Percentiles rank a stretch among this genome's conserved stretches.
phyloP scores from a whole-genome alignment of 2,113 vertebrate genomes.

The Grus americana region DNA sequence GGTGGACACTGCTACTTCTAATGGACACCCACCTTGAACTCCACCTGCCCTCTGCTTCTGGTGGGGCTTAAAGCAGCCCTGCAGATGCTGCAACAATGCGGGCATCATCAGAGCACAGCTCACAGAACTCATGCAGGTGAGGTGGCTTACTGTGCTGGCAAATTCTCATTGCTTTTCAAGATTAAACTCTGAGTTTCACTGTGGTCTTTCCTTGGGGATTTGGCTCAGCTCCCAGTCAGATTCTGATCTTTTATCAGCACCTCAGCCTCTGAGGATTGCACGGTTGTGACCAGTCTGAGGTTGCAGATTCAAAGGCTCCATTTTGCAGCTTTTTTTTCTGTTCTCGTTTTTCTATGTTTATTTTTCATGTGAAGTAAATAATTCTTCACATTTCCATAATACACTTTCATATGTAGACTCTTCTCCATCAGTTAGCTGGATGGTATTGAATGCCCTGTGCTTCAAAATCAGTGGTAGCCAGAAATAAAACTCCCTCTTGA shows the following conservation, averaged over 20 bases:
- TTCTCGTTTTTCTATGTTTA: not conserved
- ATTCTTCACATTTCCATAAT: not conserved
- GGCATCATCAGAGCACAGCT: not conserved
- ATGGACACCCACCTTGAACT: not conserved
- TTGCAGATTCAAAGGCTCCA: not conserved
- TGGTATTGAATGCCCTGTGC: not conserved
- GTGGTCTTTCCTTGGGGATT: not conserved
- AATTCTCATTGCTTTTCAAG: not conserved
- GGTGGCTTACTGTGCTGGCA: not conserved
- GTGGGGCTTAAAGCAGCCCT: not conserved
- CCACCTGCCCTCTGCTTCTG: not conserved
- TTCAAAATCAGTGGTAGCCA: not conserved
- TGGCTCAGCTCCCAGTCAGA: not conserved
- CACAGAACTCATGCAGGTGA: not conserved
- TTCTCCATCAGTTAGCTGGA: not conserved
- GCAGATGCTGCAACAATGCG: not conserved
- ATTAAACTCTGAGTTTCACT: not conserved
- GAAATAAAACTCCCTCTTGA: not conserved
- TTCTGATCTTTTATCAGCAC: not conserved
- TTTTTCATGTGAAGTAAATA: not conserved
- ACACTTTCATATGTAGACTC: not conserved
- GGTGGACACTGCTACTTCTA: fast-evolving
- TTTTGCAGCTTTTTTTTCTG: not conserved
- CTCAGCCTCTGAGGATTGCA: not conserved
- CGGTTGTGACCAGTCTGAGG: not conserved